Base-by-base conservation (phyloP, 1,140 invertebrate species). In the Helicoverpa zea region DNA sequence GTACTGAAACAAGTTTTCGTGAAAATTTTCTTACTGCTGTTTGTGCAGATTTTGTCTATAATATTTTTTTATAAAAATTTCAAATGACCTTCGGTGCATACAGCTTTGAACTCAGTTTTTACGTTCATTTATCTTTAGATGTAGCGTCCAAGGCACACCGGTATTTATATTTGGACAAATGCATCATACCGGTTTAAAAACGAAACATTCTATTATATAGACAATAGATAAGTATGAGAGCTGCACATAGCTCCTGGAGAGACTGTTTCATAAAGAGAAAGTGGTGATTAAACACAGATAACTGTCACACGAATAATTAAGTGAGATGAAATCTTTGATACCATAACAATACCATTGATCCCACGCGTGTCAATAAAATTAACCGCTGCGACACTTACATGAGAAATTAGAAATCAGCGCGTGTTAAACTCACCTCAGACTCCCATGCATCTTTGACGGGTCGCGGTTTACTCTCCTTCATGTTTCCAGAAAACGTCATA, bases 401-500 rank as follows among this genome's bases (percentile, higher is more conserved):
- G 54, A 79, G 64, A 88, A 84, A 89, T 84, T 86, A 87, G 80
- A 85, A 84, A 84, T 56, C 66, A 83, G 58, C 51, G 56, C 49
- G 56, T 59, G 61, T 81, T 23, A 58, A 47, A 83, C 90, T 91
- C 87, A 94, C 93, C 91, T 94, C 92, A 18, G 93, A 91, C 85
- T 94, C 92, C 93, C 93, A 94, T 75, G 88, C 85, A 83, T 94
- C 88, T 88, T 94, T 94, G 70, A 86, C 88, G 84, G 81, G 82
- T 84, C 90, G 88, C 77, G 91, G 83, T 80, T 94, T 94, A 79
- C 83, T 92, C 88, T 94, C 93, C 89, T 92, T 94, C 91, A 94
- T 92, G 81, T 87, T 93, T 76, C 90, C 92, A 86, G 93, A 91
- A 83, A 92, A 91, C 85, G 90, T 94, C 93, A 94, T 94, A 56